Conservation (phyloP, 2,888 invertebrate genomes). For the Selenia dentaria region DNA sequence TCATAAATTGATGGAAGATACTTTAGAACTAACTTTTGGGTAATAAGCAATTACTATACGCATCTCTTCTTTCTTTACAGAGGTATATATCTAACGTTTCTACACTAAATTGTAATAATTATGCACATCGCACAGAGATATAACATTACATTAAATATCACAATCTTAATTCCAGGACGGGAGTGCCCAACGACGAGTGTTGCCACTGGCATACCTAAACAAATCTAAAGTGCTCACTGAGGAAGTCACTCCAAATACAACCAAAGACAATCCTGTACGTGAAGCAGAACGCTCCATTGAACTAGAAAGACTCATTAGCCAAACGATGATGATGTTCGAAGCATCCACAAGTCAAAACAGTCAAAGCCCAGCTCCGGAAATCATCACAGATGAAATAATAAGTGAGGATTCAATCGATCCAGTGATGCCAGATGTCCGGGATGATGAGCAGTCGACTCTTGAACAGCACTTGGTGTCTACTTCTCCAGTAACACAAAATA, state of each 20-base stretch:
- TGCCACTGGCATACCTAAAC: slow-evolving; percentile 66
- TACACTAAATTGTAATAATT: too few species aligned
- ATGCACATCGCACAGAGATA: too few species aligned
- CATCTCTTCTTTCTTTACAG: too few species aligned
- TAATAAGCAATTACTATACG: too few species aligned
- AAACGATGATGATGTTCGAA: slow-evolving; percentile 46
- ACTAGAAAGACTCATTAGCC: slow-evolving; percentile 66
- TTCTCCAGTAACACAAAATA: not conserved
- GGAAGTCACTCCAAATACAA: slow-evolving; percentile 40
- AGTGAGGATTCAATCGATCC: slow-evolving; percentile 7
- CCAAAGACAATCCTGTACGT: slow-evolving; percentile 56
- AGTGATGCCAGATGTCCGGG: slow-evolving; percentile 4
- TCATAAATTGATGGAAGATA: too few species aligned
- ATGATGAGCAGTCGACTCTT: not conserved
- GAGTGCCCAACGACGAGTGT: slow-evolving; percentile 52
- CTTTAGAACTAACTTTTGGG: too few species aligned
- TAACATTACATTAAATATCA: too few species aligned
- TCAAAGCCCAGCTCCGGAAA: not conserved
- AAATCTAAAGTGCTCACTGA: slow-evolving; percentile 48
- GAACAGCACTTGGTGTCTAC: not conserved
- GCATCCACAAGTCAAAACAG: slow-evolving; percentile 3
- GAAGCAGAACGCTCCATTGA: slow-evolving; percentile 74
- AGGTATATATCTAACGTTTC: too few species aligned
- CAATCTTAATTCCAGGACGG: slow-evolving; percentile 69
- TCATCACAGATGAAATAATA: not conserved